Conservation (phyloP, 2,113 vertebrate species). For the Otolemur garnettii region DNA sequence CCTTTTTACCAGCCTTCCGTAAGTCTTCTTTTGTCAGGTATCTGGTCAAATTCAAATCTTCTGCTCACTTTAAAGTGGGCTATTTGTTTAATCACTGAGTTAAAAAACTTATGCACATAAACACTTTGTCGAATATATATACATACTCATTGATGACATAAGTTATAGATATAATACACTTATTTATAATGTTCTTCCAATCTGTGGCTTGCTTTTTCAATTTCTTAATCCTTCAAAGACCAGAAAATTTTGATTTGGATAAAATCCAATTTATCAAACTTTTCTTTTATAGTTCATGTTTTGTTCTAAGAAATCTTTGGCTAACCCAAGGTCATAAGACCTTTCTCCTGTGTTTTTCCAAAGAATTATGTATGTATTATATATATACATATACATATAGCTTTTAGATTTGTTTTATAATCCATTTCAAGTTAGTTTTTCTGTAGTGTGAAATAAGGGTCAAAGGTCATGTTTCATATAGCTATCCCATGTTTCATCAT, state of each 20-base stretch:
- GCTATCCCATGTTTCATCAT: not conserved
- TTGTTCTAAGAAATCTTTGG: not conserved
- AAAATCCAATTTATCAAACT: not conserved
- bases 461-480: not conserved
- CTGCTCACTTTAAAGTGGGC: not conserved
- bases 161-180: not conserved
- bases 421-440: not conserved
- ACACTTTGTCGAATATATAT: not conserved
- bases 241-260: not conserved
- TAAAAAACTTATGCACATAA: not conserved
- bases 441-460: not conserved
- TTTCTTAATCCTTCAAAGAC: not conserved
- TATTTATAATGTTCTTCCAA: not conserved
- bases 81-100: not conserved
- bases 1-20: not conserved
- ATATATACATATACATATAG: not conserved
- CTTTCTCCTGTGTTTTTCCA: not conserved
- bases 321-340: not conserved
- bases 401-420: not conserved
- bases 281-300: not conserved
- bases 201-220: not conserved
- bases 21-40: not conserved
- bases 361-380: not conserved
- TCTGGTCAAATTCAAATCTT: not conserved
- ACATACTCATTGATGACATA: not conserved